These are phyloP conservation scores for Amblyraja radiata DNA, from an alignment of 2,797 vertebrate species.

Conservation along the genomic window DNA sequence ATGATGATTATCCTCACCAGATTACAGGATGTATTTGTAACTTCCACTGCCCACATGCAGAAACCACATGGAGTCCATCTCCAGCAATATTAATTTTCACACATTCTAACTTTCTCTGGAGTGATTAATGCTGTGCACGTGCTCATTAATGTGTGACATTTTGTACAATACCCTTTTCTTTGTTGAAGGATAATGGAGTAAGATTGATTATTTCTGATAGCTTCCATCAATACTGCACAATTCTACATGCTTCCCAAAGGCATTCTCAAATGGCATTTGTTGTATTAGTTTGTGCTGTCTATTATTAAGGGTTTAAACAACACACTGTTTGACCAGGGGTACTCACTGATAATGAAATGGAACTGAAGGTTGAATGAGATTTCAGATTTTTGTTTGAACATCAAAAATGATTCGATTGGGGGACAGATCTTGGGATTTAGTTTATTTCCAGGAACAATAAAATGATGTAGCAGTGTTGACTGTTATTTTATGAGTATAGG, in stretches of 20 bases:
- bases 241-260: not conserved
- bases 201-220: constrained; percentile 23
- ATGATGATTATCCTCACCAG: not conserved
- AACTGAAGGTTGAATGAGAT: not conserved
- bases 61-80: not conserved
- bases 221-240: not conserved
- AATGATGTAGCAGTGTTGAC: not conserved
- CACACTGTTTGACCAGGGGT: too few relatives aligned
- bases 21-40: not conserved
- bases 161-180: not conserved
- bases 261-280: not conserved
- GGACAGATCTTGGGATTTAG: not conserved
- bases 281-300: not conserved
- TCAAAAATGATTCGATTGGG: not conserved
- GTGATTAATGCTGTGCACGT: not conserved
- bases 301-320: not conserved
- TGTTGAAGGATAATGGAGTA: not conserved
- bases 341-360: not conserved
- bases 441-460: not conserved
- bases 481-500: not conserved
- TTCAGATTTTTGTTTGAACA: not conserved
- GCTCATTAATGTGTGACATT: constrained; percentile 15
- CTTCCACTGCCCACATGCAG: not conserved
- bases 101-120: not conserved
- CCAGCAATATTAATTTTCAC: not conserved